A percentile compares a stretch with the other conserved stretches of the same genome.
These are phyloP conservation scores for Machimus atricapillus DNA, from an alignment of 2,888 invertebrate genomes.

Conservation along the genomic window DNA sequence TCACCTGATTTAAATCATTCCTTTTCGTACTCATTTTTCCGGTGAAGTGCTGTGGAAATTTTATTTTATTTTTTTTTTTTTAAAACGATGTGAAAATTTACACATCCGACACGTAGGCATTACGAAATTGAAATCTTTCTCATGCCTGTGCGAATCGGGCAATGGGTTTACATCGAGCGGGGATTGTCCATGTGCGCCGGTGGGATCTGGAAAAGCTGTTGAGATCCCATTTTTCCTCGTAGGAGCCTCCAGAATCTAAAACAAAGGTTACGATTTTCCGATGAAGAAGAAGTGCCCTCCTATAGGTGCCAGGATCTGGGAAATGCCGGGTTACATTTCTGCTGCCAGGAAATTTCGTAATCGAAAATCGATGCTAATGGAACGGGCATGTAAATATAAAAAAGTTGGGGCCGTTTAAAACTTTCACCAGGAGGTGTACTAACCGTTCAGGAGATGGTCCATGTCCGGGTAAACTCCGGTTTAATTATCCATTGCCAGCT, in stretches of 20 bases:
- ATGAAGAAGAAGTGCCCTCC: neutral
- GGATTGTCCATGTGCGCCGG: neutral
- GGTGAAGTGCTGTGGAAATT: neutral
- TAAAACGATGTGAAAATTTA: slow-evolving; percentile 10
- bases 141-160: neutral
- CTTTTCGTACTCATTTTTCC: neutral
- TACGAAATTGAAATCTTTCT: slow-evolving; percentile 31
- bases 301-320: neutral
- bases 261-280: neutral
- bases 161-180: neutral
- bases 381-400: neutral
- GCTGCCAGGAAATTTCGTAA: neutral
- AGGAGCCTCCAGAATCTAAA: neutral
- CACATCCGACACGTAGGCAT: slow-evolving; percentile 29
- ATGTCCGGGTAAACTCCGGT: neutral
- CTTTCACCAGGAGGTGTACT: neutral
- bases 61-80: neutral
- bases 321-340: neutral
- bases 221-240: neutral
- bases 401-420: slow-evolving; percentile 15
- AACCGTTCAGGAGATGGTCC: neutral
- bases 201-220: neutral
- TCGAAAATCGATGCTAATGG: slow-evolving; percentile 37
- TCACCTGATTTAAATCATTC: slow-evolving; percentile 31
- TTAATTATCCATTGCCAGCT: slow-evolving; percentile 2